These are phyloP conservation scores for Aspiorhynchus laticeps DNA, from an alignment of 2,113 vertebrate species.

Conservation along the genomic window DNA sequence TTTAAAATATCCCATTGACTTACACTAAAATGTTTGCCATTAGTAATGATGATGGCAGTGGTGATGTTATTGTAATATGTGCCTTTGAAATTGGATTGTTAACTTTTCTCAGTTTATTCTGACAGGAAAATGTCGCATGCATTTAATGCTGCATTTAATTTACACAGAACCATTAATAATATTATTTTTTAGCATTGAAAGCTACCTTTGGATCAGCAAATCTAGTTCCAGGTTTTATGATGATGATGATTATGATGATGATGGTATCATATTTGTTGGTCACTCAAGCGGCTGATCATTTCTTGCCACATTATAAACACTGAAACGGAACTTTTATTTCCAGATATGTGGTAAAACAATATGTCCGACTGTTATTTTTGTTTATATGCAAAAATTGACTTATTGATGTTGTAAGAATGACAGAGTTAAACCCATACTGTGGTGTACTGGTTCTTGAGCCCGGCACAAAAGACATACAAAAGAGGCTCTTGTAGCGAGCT, in stretches of 20 bases:
- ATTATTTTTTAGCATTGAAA: too few relatives aligned
- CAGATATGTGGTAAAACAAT: neutral
- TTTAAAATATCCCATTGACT: neutral
- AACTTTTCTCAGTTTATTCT: neutral
- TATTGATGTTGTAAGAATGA: neutral
- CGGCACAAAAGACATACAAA: slow-evolving; percentile 3
- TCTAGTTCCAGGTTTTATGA: too few relatives aligned
- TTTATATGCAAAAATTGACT: too few relatives aligned
- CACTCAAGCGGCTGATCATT: too few relatives aligned
- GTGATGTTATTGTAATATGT: neutral
- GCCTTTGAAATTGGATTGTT: neutral
- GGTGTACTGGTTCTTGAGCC: neutral
- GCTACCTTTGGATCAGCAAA: too few relatives aligned
- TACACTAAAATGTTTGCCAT: neutral
- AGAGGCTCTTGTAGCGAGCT: slow-evolving; percentile 40
- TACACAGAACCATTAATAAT: neutral
- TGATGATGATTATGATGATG: too few relatives aligned
- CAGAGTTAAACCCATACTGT: neutral
- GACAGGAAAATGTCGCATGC: neutral
- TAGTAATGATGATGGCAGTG: neutral
- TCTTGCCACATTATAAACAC: too few relatives aligned
- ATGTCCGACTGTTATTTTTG: neutral
- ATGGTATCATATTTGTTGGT: too few relatives aligned
- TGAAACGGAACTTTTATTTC: neutral
- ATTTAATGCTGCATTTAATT: neutral